Evolutionary conservation across 2,113 vertebrate genomes (phyloP), one percentile per base, ranked within the genome.

Genomic region (Panurus biarmicus): DNA sequence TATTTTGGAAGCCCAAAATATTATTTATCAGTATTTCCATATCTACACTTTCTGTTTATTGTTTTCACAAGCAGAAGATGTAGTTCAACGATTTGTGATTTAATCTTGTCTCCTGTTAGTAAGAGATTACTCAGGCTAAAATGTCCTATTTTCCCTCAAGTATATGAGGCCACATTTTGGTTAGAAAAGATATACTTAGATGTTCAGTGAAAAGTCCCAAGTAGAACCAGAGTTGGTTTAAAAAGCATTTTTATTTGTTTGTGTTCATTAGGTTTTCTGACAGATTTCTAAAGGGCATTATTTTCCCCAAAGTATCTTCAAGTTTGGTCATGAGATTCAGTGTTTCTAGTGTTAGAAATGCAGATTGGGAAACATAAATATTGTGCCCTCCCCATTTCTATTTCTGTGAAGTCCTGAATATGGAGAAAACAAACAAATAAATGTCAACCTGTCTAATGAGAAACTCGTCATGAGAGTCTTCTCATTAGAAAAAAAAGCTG

Each of bases 241-340:
- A 69, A 73, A 87, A 79, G 14, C 31, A 28, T 57, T 89, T 94
- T 90, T 88, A 45, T 90, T 85, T 96, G 50, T 87, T 90, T 62
- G 20, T 95, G 51, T 90, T 93, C 47, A 18, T 92, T 89, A 89
- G 35, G 35, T 89, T 91, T 95, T 73, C 66, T 91, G 89, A 95
- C 64, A 91, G 70, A 85, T 95, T 96, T 96, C 71, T 95, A 90
- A 95, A 95, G 67, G 67, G 60, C 75, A 93, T 95, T 96, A 74
- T 91, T 94, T 90, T 44, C 67, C 64, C 67, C 18, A 23, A 85
- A 80, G 60, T 77, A 79, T 87, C 64, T 87, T 91, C 47, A 28
- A 77, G 38, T 85, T 93, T 89, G 45, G n/a, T 88, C 93, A 87
- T 93, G 71, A 94, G 35, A 93, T 91, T 82, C 78, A 85, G 67